These are phyloP conservation scores for Epizoanthus fatuus DNA, from an alignment of 92 coral and sea anemone species.

Conservation along the genomic window DNA sequence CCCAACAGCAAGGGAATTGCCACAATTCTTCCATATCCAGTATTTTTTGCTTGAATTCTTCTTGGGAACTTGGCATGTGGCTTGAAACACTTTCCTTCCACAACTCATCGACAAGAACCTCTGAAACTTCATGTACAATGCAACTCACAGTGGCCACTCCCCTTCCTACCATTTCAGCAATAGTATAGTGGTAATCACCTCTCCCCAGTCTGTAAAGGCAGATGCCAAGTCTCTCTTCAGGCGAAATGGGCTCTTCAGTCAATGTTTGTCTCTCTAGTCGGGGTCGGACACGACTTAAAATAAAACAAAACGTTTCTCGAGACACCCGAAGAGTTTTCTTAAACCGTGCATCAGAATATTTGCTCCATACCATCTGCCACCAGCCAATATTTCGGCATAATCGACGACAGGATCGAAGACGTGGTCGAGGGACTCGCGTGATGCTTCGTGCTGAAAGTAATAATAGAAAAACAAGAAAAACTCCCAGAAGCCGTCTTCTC, in stretches of 20 bases:
- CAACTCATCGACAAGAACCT: slow-evolving; percentile 37
- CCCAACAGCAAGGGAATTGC: too few species aligned
- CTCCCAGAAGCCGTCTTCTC: slow-evolving; percentile 5
- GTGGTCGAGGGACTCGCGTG: not conserved
- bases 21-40: slow-evolving; percentile 37
- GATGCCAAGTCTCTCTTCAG: slow-evolving; percentile 56
- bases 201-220: slow-evolving; percentile 63
- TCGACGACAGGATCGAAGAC: slow-evolving; percentile 56
- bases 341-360: too few species aligned
- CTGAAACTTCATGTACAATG: slow-evolving; percentile 59
- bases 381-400: slow-evolving; percentile 48
- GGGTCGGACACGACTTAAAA: slow-evolving; percentile 51
- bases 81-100: slow-evolving; percentile 57
- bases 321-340: slow-evolving; percentile 26
- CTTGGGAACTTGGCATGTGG: slow-evolving; percentile 44
- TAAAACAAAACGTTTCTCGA: slow-evolving; percentile 58
- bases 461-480: slow-evolving; percentile 20
- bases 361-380: slow-evolving; percentile 20
- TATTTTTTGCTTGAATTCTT: slow-evolving; percentile 38
- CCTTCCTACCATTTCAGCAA: slow-evolving; percentile 61
- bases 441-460: slow-evolving; percentile 9
- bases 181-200: slow-evolving; percentile 55
- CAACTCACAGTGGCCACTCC: slow-evolving; percentile 56
- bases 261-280: slow-evolving; percentile 21
- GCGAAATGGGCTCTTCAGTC: slow-evolving; percentile 66